Conservation (phyloP, 2,888 invertebrate genomes). For the Caenorhabditis parvicauda region DNA sequence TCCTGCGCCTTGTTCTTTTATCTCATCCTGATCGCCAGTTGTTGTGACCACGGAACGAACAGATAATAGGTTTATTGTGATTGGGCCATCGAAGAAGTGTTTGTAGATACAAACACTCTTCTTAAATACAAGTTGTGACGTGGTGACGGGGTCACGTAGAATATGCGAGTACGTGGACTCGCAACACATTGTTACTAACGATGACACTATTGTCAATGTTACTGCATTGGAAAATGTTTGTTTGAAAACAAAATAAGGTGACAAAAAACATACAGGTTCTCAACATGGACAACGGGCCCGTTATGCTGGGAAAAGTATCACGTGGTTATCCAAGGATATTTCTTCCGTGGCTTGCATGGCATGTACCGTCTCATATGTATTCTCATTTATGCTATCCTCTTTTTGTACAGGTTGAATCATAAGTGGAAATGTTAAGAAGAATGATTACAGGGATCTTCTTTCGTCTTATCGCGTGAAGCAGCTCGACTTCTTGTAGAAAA, state of each 20-base stretch:
- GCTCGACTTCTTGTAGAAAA: conserved; percentile 37
- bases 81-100: too few species aligned
- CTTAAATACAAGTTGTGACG: too few species aligned
- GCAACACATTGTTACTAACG: conserved; percentile 50
- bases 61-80: too few species aligned
- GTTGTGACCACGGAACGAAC: too few species aligned
- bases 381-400: conserved; percentile 59
- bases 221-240: conserved; percentile 48
- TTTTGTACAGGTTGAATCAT: conserved; percentile 48
- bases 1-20: too few species aligned
- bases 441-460: conserved; percentile 56
- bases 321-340: conserved; percentile 59
- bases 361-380: conserved; percentile 53
- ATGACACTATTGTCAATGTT: conserved; percentile 60
- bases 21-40: too few species aligned
- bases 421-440: not conserved
- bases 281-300: conserved; percentile 25
- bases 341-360: conserved; percentile 60
- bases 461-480: conserved; percentile 54
- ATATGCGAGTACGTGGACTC: too few species aligned
- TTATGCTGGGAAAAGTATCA: conserved; percentile 58
- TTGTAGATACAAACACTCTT: too few species aligned
- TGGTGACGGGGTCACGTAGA: too few species aligned
- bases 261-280: conserved; percentile 9
- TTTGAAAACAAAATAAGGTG: conserved; percentile 4